Evolutionary conservation across 2,888 invertebrate species (phyloP), one percentile per base, ranked within the genome.

Genomic region (Oxystoma pomonae): DNA sequence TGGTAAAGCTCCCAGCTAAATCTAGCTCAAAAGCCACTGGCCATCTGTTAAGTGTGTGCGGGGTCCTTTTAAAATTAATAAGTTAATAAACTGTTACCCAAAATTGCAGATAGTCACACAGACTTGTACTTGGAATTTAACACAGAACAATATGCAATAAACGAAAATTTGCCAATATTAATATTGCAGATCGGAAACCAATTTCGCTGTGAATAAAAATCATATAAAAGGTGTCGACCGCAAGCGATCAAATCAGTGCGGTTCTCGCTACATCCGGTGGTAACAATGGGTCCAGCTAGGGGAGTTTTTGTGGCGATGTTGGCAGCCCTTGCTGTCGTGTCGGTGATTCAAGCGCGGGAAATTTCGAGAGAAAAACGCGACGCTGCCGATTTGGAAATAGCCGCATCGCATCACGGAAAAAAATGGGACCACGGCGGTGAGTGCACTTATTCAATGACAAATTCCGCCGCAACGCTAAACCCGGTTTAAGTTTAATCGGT

Each of bases 291-390:
- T 64, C 2, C 87, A 86, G 74, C 84, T 86, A 75, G 89, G 85
- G 84, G 91, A 88, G 78, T 90, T 87, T 72, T 88, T 86, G 76
- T 92, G 90, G 57, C 75, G 87, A 78, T 84, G 77, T 71, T 86
- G 77, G 79, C 86, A 65, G 79, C 82, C 71, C 72, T 81, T 71
- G 77, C 83, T 72, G 67, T 78, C 71, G 67, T 81, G 73, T 67
- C 81, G 72, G 57, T 81, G 70, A 65, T 80, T 70, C 78, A 84
- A 78, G 73, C 83, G 74, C 82, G 86, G 55, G 82, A 85, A 75
- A 80, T 84, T 67, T 73, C 17, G 5, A 79, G 84, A 65, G 79
- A 81, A 67, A 79, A 79, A 69, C 78, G 82, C 16, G 82, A 81
- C 64, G 64, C 56, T 16, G n/a, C 81, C n/a, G 87, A 86, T 71